Base-by-base conservation (phyloP, 2,797 vertebrate genomes). In the Microchirus variegatus region DNA sequence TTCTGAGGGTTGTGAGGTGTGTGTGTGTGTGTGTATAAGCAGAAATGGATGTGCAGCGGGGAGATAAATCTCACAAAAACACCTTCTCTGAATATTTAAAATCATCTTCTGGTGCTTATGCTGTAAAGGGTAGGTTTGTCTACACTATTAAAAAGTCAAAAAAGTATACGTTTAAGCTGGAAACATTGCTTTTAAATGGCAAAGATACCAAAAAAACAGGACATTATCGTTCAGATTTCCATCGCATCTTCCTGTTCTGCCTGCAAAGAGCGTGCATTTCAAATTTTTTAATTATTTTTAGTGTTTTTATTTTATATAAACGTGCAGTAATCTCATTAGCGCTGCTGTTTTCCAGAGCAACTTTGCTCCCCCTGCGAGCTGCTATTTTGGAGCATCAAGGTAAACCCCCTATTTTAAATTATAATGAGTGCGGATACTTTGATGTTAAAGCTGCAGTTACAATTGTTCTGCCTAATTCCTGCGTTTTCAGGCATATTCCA, bases 251-350 rank as follows among this genome's bases (percentile, higher is more conserved):
- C n/a, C n/a, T 79, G 55, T 57, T 76, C 69, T 72, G 31, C 41
- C 38, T 52, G 48, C 42, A 71, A 73, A 75, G 13, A 31, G 59
- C 54, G 50, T 41, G 50, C 61, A 56, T 78, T 81, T 52, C 46
- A 74, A 80, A 80, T n/a, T n/a, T 16, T 38, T 59, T 54, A 59
- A 61, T 81, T 67, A 75, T 62, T 57, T 64, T 45, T 36, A 45
- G 53, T n/a, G n/a, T n/a, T n/a, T n/a, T n/a, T n/a, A n/a, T n/a
- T 58, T 59, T 59, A 49, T 40, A 36, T 53, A 36, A 43, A 47
- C n/a, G 5, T 26, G 26, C 26, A 31, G 7, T 31, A 31, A 31
- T 31, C 26, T 31, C 7, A 31, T 31, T 31, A 31, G 7, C 1
- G 31, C 31, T 31, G 31, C 31, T 31, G 31, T 6, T 31, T 8